Base-by-base conservation (phyloP, 2,888 invertebrate genomes). In the Brachypterus glaber region DNA sequence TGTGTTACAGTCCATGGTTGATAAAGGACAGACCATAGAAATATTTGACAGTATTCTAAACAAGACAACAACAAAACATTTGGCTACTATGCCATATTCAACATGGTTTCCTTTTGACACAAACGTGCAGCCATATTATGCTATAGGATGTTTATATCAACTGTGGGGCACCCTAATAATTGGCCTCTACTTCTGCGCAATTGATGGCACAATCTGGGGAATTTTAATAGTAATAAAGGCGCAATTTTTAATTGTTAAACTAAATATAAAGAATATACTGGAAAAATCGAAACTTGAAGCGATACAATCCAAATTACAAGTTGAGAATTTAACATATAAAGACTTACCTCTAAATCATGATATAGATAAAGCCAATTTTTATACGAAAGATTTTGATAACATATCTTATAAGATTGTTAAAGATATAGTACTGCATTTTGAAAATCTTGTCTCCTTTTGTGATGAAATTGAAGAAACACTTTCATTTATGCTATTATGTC, bases 231-330 rank as follows among this genome's bases (percentile, higher is more conserved):
- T 39, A 12, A 35, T 45, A 16, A 45, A 40, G 16, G 40, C 37
- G 1, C 45, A 45, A 17, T 45, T 37, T 34, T 12, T 45, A 9
- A 45, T 45, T n/a, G n/a, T n/a, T n/a, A n/a, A n/a, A n/a, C n/a
- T n/a, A n/a, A n/a, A n/a, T n/a, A n/a, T n/a, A n/a, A n/a, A n/a
- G n/a, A n/a, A n/a, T n/a, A n/a, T n/a, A n/a, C n/a, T n/a, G n/a
- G n/a, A n/a, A n/a, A n/a, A n/a, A n/a, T n/a, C 30, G n/a, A 12
- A 37, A 17, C 14, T 9, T 8, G 17, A n/a, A n/a, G n/a, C n/a
- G n/a, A n/a, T n/a, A n/a, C n/a, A n/a, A n/a, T n/a, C n/a, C n/a
- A n/a, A n/a, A n/a, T n/a, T n/a, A n/a, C n/a, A n/a, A n/a, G n/a
- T n/a, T n/a, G n/a, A n/a, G n/a, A n/a, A n/a, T n/a, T n/a, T n/a